These are phyloP conservation scores for Panopea generosa DNA, from an alignment of 2,888 invertebrate species.

Conservation along the genomic window DNA sequence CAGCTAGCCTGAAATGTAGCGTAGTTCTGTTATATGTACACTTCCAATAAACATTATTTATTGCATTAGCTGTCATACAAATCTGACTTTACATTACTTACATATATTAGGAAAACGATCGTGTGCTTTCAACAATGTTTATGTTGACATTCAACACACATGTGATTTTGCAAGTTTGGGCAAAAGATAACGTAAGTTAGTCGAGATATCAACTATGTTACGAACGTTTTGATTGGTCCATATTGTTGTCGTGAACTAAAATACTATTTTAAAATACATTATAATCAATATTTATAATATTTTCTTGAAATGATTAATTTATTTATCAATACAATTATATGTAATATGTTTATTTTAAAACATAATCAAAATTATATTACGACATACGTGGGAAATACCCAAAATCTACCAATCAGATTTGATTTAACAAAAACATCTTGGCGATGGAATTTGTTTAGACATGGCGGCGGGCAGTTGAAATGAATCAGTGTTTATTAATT, in stretches of 20 bases:
- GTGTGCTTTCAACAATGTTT: slow-evolving; percentile 2
- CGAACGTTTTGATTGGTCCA: slow-evolving; percentile 29
- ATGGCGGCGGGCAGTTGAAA: slow-evolving; percentile 64
- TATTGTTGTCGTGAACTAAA: slow-evolving; percentile 31
- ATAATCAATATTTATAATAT: no score
- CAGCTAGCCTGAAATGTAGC: no score
- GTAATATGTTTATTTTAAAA: background rate
- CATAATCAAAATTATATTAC: slow-evolving; percentile 12
- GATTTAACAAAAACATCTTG: slow-evolving; percentile 42
- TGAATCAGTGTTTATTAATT: background rate
- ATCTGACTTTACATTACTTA: no score
- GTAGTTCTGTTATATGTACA: no score
- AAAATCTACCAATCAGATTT: slow-evolving; percentile 60
- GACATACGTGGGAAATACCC: slow-evolving; percentile 17
- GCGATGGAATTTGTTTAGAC: slow-evolving; percentile 69
- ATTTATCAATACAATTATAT: background rate
- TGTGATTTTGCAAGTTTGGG: slow-evolving; percentile 18
- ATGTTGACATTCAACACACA: slow-evolving; percentile 1
- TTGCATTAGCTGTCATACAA: no score
- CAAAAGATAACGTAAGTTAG: slow-evolving; percentile 22
- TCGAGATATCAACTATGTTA: slow-evolving; percentile 4
- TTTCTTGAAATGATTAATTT: no score
- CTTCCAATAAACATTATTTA: no score
- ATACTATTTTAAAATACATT: background rate
- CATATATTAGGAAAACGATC: no score